Base-by-base conservation (phyloP, 2,888 invertebrate genomes). In the Cephus sareptanus region DNA sequence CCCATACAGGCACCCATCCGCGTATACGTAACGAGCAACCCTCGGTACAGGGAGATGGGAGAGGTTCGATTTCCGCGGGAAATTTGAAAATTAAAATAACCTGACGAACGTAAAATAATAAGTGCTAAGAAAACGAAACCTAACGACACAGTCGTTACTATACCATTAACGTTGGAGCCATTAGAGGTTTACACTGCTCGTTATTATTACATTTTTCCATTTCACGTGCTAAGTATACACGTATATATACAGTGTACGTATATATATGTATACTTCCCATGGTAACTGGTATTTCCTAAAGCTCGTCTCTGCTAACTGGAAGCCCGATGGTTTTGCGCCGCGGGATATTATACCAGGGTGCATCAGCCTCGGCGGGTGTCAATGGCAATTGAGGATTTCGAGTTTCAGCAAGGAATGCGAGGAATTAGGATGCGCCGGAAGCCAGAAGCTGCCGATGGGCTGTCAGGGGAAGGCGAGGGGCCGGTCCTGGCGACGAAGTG, bases 161-260 rank as follows among this genome's bases (percentile, higher is more conserved):
- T 56, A 23, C 56, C 56, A 15, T 56, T 56, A 56, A 23, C 23
- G 23, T 23, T 23, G 23, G 23, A 56, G 56, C 11, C 71, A 71
- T 34, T 71, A 30, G 12, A 71, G 12, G 11, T 69, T 75, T 75
- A 37, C 70, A 34, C 69, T 77, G n/a, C 23, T 75, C 33, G 35
- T 71, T 76, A 37, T 71, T 69, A 31, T 76, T 33, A 71, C 31
- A 35, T 12, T 34, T 76, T 11, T 35, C 9, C 11, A 34, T 74
- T 74, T 34, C 11, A 74, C 15, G n/a, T 12, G 31, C 33, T 30
- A 76, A 9, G 13, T 40, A 73, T 12, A 71, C 12, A 75, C 73
- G 73, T 31, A 69, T 31, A 11, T 30, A 69, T 75, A n/a, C n/a
- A n/a, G n/a, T n/a, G n/a, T n/a, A n/a, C n/a, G n/a, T n/a, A 30